Base-by-base conservation (phyloP, 2,113 vertebrate genomes). In the Centropus unirufus region DNA sequence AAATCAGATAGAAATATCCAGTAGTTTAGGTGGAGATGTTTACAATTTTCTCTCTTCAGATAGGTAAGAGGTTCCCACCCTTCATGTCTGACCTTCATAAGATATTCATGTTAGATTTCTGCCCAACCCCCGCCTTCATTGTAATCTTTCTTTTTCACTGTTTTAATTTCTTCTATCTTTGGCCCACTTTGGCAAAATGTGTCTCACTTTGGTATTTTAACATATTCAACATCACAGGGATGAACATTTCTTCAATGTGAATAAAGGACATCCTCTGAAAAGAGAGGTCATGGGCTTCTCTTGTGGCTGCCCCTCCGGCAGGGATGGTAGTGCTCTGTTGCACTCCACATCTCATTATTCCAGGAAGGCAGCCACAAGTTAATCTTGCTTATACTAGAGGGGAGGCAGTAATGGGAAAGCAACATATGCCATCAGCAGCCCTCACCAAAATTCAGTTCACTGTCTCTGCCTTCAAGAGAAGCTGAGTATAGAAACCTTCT, bases 211-310 rank as follows among this genome's bases (percentile, higher is more conserved):
- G 36, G 19, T 5, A 7, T 22, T 66, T 87, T 42, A 18, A n/a
- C 18, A 6, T 19, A 7, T 44, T 64, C 49, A 32, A 58, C 46
- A 9, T 61, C 42, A 49, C 6, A 12, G 8, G 5, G 49, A 42
- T 51, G 32, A 81, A 39, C 27, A 14, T 16, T 3, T 0, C 5
- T 62, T 72, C 59, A 27, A 6, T 17, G 8, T 58, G 6, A 76
- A 24, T 7, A 80, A 52, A 40, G 21, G 44, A 72, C 5, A 55
- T 2, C 2, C 14, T 90, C 12, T 64, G 40, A 29, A 47, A 55
- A 40, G 13, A 34, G 4, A 3, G 1, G 4, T n/a, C 19, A 29
- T 0, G 2, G 7, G 16, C 20, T 32, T 46, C 59, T 89, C 27
- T 74, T 32, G 27, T 52, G 57, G 5, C 11, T 88, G 5, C 5